Conservation (phyloP, 2,797 vertebrate species). For the Galago senegalensis region DNA sequence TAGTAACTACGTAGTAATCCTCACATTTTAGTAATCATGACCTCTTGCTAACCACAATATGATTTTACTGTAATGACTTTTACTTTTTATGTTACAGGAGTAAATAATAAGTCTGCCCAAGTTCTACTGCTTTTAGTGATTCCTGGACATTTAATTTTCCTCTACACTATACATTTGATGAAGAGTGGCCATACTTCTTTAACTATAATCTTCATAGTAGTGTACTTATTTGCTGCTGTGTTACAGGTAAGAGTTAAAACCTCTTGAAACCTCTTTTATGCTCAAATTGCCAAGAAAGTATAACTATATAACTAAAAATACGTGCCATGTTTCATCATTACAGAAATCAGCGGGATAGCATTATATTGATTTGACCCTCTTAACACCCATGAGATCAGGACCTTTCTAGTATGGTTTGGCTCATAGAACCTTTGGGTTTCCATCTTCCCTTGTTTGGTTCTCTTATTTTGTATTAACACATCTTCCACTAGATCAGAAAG, state of each 20-base stretch:
- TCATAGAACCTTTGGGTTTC: background rate
- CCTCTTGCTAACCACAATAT: slow-evolving; percentile 56
- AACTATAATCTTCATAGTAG: slow-evolving; percentile 94
- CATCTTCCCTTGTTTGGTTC: background rate
- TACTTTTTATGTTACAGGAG: slow-evolving; percentile 88
- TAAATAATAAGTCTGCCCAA: slow-evolving; percentile 97
- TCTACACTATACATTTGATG: slow-evolving; percentile 97
- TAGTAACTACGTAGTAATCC: background rate
- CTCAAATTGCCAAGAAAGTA: background rate
- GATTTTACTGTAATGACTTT: background rate
- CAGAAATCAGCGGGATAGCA: background rate
- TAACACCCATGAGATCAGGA: background rate
- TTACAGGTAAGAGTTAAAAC: slow-evolving; percentile 94
- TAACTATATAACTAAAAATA: background rate
- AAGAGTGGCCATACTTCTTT: slow-evolving; percentile 97
- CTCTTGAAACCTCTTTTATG: background rate
- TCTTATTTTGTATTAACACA: background rate
- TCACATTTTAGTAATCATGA: background rate
- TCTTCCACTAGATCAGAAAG: background rate
- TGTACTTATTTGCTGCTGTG: slow-evolving; percentile 95
- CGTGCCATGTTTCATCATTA: background rate
- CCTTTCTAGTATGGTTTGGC: background rate
- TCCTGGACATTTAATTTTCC: slow-evolving; percentile 96
- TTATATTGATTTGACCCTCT: background rate
- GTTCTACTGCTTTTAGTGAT: slow-evolving; percentile 95